Percentiles rank a stretch among this genome's conserved stretches.
Evolutionary conservation across 92 coral and sea anemone species (phyloP).

Genomic region (Palythoa heliodiscus): DNA sequence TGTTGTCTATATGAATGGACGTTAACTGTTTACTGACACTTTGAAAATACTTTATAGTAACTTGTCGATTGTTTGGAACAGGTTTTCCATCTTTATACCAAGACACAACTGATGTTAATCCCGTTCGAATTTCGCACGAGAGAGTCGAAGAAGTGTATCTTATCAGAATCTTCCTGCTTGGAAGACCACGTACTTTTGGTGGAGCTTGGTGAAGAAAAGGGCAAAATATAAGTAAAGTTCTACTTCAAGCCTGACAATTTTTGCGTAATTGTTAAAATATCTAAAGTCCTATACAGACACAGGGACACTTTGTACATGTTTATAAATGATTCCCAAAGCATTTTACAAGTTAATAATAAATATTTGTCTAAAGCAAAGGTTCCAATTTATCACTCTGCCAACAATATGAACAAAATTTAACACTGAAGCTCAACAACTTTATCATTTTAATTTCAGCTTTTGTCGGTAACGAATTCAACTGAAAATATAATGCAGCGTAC

Average conservation of each 20-base stretch:
- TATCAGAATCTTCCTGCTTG: background rate
- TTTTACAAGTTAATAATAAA: too few species aligned
- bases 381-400: too few species aligned
- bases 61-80: background rate
- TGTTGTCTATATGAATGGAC: background rate
- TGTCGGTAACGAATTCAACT: too few species aligned
- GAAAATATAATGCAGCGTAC: too few species aligned
- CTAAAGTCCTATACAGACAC: too few species aligned
- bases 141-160: background rate
- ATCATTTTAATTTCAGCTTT: too few species aligned
- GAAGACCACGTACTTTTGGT: background rate
- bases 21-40: background rate
- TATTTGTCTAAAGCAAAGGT: too few species aligned
- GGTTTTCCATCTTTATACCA: constrained; percentile 23
- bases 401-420: too few species aligned
- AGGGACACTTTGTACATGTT: too few species aligned
- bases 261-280: background rate
- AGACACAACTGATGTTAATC: background rate
- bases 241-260: background rate
- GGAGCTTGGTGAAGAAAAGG: background rate
- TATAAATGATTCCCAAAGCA: too few species aligned
- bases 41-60: background rate
- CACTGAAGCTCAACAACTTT: too few species aligned
- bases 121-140: constrained; percentile 1
- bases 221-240: background rate